Evolutionary conservation across 2,797 vertebrate genomes (phyloP), one percentile per base, ranked within the genome.

Genomic region (Danio choprae): DNA sequence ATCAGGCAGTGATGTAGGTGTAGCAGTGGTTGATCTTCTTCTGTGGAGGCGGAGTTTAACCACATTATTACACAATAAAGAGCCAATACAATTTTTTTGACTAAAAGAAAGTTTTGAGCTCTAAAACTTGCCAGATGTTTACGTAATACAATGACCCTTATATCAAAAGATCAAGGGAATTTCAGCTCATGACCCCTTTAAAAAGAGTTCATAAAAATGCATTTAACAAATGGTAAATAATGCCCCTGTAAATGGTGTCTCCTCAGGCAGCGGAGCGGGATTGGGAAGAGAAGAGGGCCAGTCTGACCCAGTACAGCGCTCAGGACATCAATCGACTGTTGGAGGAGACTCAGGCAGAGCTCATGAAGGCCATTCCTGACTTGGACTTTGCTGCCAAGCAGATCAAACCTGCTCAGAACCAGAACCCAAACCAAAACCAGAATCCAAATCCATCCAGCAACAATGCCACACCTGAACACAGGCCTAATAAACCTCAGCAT

Each of bases 341-440:
- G 91, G 97, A 99, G 86, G 98, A 99, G 92, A 99, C 98, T 0
- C 97, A 99, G 87, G 98, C 97, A 0, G 97, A 99, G 91, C 92
- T 99, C 41, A 96, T 99, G 95, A 99, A 99, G 90, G 97, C 98
- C 82, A 99, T 99, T 79, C 97, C 97, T 0, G 97, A 99, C 90
- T 92, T 99, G 90, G 97, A 98, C 80, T 98, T 98, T 72, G 97
- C 96, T 0, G 96, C 96, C 91, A 98, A 97, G 90, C 96, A 96
- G 90, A 96, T 97, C 79, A 92, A 93, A 46, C 87, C 92, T 10
- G 16, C 74, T 10, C 85, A 84, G 58, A 84, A 83, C 56, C 85
- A 83, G 72, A 70, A 65, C 22, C 83, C 81, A 53, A 76, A 12
- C 53, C 83, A 71, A 53, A 80, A 65, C 40, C 83, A 83, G 62